Evolutionary conservation across 2,888 invertebrate genomes (phyloP).

Genomic region (Rhamnusium bicolor): DNA sequence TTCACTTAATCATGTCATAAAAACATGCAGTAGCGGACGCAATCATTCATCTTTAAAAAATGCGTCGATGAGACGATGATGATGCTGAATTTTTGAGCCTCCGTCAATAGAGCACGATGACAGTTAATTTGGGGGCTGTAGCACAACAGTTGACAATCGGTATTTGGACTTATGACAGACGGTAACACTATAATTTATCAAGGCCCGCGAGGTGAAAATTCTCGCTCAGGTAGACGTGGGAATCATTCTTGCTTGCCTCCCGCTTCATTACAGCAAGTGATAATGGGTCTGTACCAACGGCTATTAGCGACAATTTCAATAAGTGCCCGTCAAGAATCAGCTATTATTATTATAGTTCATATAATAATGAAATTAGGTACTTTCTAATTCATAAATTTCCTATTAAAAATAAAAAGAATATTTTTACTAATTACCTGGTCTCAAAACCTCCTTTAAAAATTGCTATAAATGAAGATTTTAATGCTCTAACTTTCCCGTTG

Average conservation of each 20-base stretch:
- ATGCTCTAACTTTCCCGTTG: too few species aligned
- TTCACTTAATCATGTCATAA: slow-evolving; percentile 52
- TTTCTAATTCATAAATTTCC: too few species aligned
- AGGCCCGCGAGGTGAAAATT: slow-evolving; percentile 50
- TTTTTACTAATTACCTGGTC: too few species aligned
- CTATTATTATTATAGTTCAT: too few species aligned
- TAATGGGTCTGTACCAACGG: slow-evolving; percentile 15
- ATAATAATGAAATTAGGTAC: too few species aligned
- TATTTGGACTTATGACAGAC: slow-evolving; percentile 58
- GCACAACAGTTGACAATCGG: slow-evolving; percentile 58
- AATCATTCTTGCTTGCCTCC: slow-evolving; percentile 42
- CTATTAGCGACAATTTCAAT: slow-evolving; percentile 13
- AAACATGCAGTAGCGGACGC: slow-evolving; percentile 46
- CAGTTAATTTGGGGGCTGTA: slow-evolving; percentile 53
- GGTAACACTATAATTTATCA: slow-evolving; percentile 59
- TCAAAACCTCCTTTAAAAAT: too few species aligned
- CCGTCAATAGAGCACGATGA: slow-evolving; percentile 53
- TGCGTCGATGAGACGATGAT: slow-evolving; percentile 55
- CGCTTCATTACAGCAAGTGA: slow-evolving; percentile 8
- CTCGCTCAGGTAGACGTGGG: slow-evolving; percentile 57
- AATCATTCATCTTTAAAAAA: slow-evolving; percentile 54
- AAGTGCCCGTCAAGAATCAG: not conserved
- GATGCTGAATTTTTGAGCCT: slow-evolving; percentile 49
- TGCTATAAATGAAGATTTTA: too few species aligned
- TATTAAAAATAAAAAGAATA: too few species aligned